A percentile compares a stretch with the other conserved stretches of the same genome.
Evolutionary conservation across 2,113 vertebrate genomes (phyloP).

Genomic region (Odontesthes bonariensis): DNA sequence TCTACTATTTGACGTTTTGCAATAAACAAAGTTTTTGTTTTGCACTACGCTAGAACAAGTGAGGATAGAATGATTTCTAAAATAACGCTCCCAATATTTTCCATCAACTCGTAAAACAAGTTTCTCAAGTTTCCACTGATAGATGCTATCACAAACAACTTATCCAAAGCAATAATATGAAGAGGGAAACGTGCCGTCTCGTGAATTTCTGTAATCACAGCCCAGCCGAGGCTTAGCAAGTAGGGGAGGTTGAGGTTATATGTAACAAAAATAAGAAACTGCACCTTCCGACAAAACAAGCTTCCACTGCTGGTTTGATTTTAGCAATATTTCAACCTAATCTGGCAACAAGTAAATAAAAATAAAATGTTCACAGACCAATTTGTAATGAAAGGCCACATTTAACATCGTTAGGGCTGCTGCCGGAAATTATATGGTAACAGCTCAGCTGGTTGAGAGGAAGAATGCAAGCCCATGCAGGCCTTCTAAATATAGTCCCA

Average conservation of each 20-base stretch:
- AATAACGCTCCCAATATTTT: too few relatives aligned
- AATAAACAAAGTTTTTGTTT: background rate
- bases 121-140: too few relatives aligned
- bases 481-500: background rate
- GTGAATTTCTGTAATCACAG: conserved; percentile 13
- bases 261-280: conserved; percentile 18
- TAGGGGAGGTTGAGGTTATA: conserved; percentile 20
- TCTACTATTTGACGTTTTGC: background rate
- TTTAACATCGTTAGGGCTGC: background rate
- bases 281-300: background rate
- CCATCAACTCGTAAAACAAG: too few relatives aligned
- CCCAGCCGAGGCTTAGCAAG: conserved; percentile 12
- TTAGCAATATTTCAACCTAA: background rate
- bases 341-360: background rate
- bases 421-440: background rate
- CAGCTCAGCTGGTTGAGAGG: background rate
- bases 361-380: background rate
- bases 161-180: background rate
- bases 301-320: background rate
- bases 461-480: background rate
- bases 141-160: too few relatives aligned
- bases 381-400: background rate
- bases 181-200: background rate
- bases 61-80: background rate
- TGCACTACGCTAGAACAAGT: background rate